phyloP scores from a whole-genome alignment of 2,113 vertebrate species.

The Agelaius phoeniceus region DNA sequence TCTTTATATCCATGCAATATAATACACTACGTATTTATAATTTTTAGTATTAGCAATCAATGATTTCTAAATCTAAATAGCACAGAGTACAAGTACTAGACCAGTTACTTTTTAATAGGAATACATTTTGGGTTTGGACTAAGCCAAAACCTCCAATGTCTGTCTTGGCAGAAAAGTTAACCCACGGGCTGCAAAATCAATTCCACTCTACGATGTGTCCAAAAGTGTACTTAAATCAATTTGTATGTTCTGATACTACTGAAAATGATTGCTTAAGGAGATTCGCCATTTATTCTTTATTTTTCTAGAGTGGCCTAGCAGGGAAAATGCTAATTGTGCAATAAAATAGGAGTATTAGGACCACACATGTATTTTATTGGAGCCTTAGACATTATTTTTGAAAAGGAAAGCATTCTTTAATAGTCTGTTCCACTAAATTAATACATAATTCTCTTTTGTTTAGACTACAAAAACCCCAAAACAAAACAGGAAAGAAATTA shows the following conservation, averaged over 20 bases:
- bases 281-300: neutral
- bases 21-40: neutral
- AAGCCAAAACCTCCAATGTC: constrained; percentile 22
- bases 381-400: neutral
- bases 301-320: neutral
- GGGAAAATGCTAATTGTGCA: constrained; percentile 25
- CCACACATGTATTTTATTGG: neutral
- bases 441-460: neutral
- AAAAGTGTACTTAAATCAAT: constrained; percentile 78
- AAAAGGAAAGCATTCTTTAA: neutral
- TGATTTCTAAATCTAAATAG: constrained; percentile 1
- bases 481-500: neutral
- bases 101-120: constrained; percentile 20
- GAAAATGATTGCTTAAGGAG: constrained; percentile 59
- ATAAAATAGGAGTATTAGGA: constrained; percentile 47
- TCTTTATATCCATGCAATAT: neutral
- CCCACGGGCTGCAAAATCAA: constrained; percentile 61
- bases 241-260: constrained; percentile 45
- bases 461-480: neutral
- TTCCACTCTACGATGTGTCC: constrained; percentile 58
- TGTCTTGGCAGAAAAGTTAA: constrained; percentile 66
- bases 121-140: constrained; percentile 44
- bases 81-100: neutral
- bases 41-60: neutral
- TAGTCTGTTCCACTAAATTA: constrained; percentile 1